Evolutionary conservation across 2,113 vertebrate species (phyloP), one percentile per base, ranked within the genome.

Genomic region (Peromyscus maniculatus): DNA sequence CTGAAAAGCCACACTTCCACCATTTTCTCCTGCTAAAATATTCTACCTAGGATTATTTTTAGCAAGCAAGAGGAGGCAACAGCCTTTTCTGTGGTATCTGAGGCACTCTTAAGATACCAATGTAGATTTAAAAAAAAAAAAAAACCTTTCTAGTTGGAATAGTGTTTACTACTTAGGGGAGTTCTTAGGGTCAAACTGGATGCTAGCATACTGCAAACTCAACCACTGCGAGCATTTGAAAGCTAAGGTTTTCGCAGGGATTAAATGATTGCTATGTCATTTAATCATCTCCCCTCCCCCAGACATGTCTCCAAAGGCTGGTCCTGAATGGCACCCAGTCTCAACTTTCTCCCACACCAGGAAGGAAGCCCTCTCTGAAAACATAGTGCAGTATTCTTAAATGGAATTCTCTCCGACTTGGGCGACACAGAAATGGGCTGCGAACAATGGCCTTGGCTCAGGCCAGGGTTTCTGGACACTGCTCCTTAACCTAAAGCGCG

Each of bases 351-450:
- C 97, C 97, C 77, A 39, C 69, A 93, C 52, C 33, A 0, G 1
- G 62, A 57, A 59, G 39, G 92, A 92, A 96, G 59, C 57, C 67
- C 59, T 49, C 62, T 55, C 36, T 0, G 64, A 43, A 79, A 96
- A 72, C 80, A 26, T 1, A 64, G 87, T 11, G 78, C 91, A 74
- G 93, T 94, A 93, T 89, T 93, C 91, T 87, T 57, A 89, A 89
- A 87, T 22, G 64, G 77, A 97, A 93, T 94, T 95, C 89, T 77
- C 69, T 86, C 93, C 94, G 97, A 97, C 93, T 97, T 94, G 59
- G 33, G 74, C 88, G 97, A 94, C 94, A 96, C 71, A 39, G 13
- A 94, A 93, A 91, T 74, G 96, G 93, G 22, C 59, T 1, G 62
- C 0, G 11, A 74, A 98, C 96, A 98, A 97, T 94, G 89, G 66